phyloP scores from a whole-genome alignment of 92 coral and sea anemone species.

The Porites divaricata region DNA sequence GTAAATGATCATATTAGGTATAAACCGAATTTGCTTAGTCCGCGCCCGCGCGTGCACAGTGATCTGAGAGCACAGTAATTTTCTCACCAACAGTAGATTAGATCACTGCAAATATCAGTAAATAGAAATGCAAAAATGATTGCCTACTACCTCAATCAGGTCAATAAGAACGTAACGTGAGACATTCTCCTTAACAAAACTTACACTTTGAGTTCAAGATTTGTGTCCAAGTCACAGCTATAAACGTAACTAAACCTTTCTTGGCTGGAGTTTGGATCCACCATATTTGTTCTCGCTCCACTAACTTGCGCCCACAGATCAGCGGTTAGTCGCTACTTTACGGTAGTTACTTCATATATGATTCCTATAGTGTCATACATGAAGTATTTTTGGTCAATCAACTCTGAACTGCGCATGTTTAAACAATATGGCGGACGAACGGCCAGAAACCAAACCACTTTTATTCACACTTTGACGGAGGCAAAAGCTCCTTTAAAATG shows the following conservation, averaged over 20 bases:
- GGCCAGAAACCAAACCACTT: background rate
- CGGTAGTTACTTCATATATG: background rate
- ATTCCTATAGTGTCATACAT: too few relatives aligned
- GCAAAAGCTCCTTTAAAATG: slow-evolving; percentile 39
- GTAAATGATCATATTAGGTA: too few relatives aligned
- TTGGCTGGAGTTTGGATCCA: slow-evolving; percentile 44
- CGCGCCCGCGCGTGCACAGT: too few relatives aligned
- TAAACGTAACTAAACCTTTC: slow-evolving; percentile 94
- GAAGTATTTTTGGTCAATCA: too few relatives aligned
- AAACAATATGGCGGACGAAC: slow-evolving; percentile 25
- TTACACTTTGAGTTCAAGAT: slow-evolving; percentile 96
- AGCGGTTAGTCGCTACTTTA: background rate
- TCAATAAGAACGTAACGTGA: background rate
- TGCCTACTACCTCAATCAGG: background rate
- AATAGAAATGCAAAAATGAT: background rate
- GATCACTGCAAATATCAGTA: background rate
- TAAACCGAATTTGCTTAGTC: too few relatives aligned
- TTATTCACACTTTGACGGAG: background rate
- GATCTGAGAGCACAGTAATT: too few relatives aligned
- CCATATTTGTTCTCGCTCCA: slow-evolving; percentile 44
- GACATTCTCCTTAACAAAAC: slow-evolving; percentile 23
- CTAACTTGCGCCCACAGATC: slow-evolving; percentile 7
- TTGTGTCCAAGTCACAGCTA: slow-evolving; percentile 95
- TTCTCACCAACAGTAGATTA: too few relatives aligned
- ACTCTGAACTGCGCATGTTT: slow-evolving; percentile 1